phyloP scores from a whole-genome alignment of 2,888 invertebrate genomes.

The Netelia melanura region DNA sequence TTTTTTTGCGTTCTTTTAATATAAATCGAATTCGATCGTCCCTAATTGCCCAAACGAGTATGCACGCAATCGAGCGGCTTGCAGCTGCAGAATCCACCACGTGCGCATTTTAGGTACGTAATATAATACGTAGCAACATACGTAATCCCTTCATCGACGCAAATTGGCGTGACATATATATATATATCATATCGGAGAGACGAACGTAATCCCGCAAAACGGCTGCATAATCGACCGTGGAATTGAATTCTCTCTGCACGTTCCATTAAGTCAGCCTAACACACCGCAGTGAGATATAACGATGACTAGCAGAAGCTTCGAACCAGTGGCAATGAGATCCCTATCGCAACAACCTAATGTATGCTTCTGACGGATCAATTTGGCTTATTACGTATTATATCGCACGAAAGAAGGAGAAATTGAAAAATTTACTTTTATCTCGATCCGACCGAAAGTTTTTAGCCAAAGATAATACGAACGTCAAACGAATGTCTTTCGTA shows the following conservation, averaged over 20 bases:
- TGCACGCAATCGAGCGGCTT: conserved; percentile 12
- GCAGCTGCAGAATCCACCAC: conserved; percentile 35
- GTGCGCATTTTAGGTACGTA: conserved; percentile 38
- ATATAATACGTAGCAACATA: conserved; percentile 50
- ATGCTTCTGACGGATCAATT: not conserved
- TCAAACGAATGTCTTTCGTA: no score
- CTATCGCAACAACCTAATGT: conserved; percentile 29
- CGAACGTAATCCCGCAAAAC: conserved; percentile 71
- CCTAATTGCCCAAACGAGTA: conserved; percentile 31
- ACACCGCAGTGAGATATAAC: conserved; percentile 29
- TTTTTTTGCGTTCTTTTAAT: not conserved
- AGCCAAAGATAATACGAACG: no score
- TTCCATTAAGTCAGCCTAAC: conserved; percentile 56
- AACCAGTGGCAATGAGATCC: conserved; percentile 37
- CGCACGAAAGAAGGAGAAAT: conserved; percentile 3
- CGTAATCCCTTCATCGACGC: conserved; percentile 79
- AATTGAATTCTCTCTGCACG: conserved; percentile 79
- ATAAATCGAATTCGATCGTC: conserved; percentile 13
- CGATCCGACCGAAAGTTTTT: not conserved
- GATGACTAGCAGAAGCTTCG: not conserved
- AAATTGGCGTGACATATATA: conserved; percentile 77
- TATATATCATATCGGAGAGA: conserved; percentile 12
- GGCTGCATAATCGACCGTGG: conserved; percentile 83
- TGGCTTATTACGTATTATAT: conserved; percentile 12
- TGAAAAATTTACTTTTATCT: not conserved